Conservation (phyloP, 1,140 invertebrate species). For the Sarcophaga bullata region DNA sequence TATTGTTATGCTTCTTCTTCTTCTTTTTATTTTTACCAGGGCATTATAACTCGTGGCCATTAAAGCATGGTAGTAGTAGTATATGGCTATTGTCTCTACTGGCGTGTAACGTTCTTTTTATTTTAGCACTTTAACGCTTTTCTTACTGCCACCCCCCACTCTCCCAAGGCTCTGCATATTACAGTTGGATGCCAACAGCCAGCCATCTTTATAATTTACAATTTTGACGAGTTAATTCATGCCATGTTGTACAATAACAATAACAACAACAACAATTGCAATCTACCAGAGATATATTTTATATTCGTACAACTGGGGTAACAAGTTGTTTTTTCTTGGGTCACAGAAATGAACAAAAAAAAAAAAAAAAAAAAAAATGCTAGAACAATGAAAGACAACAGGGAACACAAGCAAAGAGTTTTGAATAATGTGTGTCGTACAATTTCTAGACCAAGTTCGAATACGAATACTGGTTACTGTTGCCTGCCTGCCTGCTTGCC, state of each 20-base stretch:
- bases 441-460: too few relatives aligned
- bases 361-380: neutral
- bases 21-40: conserved; percentile 1
- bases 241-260: conserved; percentile 18
- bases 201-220: conserved; percentile 34
- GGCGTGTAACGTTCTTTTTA: conserved; percentile 35
- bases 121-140: conserved; percentile 31
- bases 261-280: neutral
- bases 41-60: conserved; percentile 22
- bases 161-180: neutral
- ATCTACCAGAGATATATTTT: neutral
- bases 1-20: neutral
- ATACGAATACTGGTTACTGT: too few relatives aligned
- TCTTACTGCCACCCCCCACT: neutral
- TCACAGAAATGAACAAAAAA: neutral
- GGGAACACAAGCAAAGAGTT: neutral
- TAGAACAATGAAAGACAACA: neutral
- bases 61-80: neutral
- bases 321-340: conserved; percentile 36
- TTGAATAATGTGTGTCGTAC: too few relatives aligned
- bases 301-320: conserved; percentile 27
- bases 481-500: neutral
- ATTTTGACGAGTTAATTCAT: conserved; percentile 38
- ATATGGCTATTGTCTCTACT: conserved; percentile 9
- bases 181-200: conserved; percentile 16